Evolutionary conservation across 2,113 vertebrate species (phyloP).

Genomic region (Mormyrus iriodes): DNA sequence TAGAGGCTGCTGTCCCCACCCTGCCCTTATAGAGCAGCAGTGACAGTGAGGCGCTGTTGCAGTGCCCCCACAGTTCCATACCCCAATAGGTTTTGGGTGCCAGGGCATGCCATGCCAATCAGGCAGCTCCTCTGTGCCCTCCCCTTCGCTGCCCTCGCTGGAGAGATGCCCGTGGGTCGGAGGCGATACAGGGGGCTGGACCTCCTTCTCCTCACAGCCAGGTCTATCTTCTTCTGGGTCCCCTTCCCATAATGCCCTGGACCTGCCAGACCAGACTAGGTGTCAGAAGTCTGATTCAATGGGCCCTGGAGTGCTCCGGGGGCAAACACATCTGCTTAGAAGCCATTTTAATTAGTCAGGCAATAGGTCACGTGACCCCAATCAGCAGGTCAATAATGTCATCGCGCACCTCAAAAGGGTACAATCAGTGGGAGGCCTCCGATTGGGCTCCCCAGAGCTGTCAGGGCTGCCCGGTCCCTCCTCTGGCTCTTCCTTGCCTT

Average conservation of each 20-base stretch:
- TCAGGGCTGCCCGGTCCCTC: conserved; percentile 51
- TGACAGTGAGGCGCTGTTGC: not conserved
- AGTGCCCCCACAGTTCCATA: conserved; percentile 45
- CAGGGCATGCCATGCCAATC: conserved; percentile 65
- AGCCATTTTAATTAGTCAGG: not conserved
- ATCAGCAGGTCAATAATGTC: not conserved
- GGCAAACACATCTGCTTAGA: not conserved
- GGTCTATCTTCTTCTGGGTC: conserved; percentile 61
- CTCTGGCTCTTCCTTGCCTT: conserved; percentile 55
- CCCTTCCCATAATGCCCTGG: conserved; percentile 61
- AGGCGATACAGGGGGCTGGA: conserved; percentile 55
- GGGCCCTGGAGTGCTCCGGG: not conserved
- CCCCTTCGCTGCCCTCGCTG: conserved; percentile 82
- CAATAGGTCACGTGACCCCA: not conserved
- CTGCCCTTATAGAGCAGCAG: not conserved
- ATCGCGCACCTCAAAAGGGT: conserved; percentile 65
- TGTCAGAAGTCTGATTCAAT: not conserved
- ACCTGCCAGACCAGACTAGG: conserved; percentile 37
- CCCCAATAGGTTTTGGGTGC: conserved; percentile 76
- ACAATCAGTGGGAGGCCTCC: conserved; percentile 65
- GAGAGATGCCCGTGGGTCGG: conserved; percentile 65
- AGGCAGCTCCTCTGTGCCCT: conserved; percentile 50
- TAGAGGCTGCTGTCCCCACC: not conserved
- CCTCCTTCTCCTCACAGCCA: conserved; percentile 53
- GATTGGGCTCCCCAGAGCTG: conserved; percentile 48